Evolutionary conservation across 2,888 invertebrate species (phyloP), one percentile per base, ranked within the genome.

Genomic region (Netelia inedita): DNA sequence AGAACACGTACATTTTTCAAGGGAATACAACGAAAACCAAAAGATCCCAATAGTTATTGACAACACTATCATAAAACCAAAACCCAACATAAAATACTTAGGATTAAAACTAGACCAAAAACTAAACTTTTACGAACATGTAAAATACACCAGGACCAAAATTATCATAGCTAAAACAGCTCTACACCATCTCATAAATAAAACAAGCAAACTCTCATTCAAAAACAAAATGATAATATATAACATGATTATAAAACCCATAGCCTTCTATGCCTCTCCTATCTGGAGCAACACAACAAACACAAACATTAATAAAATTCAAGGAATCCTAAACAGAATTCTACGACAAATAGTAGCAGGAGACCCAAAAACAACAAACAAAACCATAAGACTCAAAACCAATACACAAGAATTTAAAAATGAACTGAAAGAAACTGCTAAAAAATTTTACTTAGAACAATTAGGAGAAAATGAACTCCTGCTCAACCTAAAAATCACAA

Each of bases 1-100:
- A 0, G 85, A 89, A 74, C 65, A 82, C 8, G 83, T 86, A 0
- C 68, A 79, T 0, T 88, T 87, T 46, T 59, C 61, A 0, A 78
- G 46, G 5, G 83, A 86, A 69, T 83, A 1, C 1, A 83, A 78
- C 59, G 16, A 75, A 8, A 1, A 3, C 8, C 21, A 1, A 1
- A 19, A 65, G 50, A 65, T 55, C 0, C 65, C 46, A 5, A 72
- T 78, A 23, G 0, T 11, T 3, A 53, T 76, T 2, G 46, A n/a
- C 5, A 85, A 79, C 8, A 14, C 16, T 2, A 21, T n/a, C 11
- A 80, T 66, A 16, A 16, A n/a, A 14, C n/a, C 53, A 14, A 14
- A 53, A 53, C 1, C 35, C n/a, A 11, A 35, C 14, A 68, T 55
- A 3, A 81, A 81, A 68, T 81, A 81, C 21, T 28, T 79, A 35